phyloP scores from a whole-genome alignment of 2,797 vertebrate species.

The Hydrolagus colliei region DNA sequence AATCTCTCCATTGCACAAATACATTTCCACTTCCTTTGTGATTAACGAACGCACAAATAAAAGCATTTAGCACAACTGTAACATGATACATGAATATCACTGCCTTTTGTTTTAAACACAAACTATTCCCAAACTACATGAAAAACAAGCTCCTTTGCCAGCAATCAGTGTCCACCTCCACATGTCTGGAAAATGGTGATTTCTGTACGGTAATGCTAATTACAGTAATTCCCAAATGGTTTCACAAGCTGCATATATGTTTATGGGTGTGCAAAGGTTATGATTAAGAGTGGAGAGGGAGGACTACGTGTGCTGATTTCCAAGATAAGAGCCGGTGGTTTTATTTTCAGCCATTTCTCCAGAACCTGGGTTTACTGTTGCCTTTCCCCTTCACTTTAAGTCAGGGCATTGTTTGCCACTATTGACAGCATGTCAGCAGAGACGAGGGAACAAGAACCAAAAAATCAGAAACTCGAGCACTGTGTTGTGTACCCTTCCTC shows the following conservation, averaged over 20 bases:
- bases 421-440: background rate
- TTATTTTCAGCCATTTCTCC: background rate
- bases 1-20: background rate
- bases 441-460: background rate
- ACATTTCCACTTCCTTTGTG: background rate
- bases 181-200: background rate
- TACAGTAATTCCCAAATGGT: background rate
- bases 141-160: background rate
- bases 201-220: background rate
- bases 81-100: background rate
- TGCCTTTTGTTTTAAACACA: background rate
- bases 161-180: background rate
- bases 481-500: background rate
- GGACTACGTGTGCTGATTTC: background rate
- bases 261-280: no score
- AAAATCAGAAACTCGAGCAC: background rate
- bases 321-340: background rate
- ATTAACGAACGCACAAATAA: constrained; percentile 1
- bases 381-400: background rate
- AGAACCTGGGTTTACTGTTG: background rate
- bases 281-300: no score
- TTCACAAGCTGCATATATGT: background rate
- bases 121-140: background rate
- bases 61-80: background rate
- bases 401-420: no score